phyloP scores from a whole-genome alignment of 2,888 invertebrate species.

The Drosophila parthenogenetica region DNA sequence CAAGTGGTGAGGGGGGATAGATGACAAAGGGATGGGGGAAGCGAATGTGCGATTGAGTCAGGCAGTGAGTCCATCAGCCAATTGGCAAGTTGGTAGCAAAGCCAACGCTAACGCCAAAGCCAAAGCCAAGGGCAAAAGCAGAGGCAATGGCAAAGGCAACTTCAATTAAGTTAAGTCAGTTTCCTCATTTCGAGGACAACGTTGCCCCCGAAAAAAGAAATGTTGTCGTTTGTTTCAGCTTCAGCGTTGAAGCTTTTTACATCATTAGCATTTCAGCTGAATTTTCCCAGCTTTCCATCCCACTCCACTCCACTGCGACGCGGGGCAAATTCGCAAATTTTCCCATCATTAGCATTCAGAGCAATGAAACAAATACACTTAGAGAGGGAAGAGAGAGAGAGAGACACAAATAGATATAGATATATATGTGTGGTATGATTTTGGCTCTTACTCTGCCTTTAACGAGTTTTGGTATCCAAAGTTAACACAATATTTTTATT shows the following conservation, averaged over 20 bases:
- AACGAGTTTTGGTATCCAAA: slow-evolving; percentile 64
- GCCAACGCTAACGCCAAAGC: background rate
- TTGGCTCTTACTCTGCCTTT: slow-evolving; percentile 31
- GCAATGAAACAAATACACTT: slow-evolving; percentile 81
- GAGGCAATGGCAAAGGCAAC: slow-evolving; percentile 61
- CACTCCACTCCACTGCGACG: slow-evolving; percentile 2
- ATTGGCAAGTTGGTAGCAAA: slow-evolving; percentile 28
- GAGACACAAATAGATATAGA: background rate
- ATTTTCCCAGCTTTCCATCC: slow-evolving; percentile 24
- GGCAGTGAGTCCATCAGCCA: slow-evolving; percentile 34
- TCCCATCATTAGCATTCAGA: slow-evolving; percentile 81
- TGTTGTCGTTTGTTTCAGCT: slow-evolving; percentile 80
- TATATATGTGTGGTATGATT: slow-evolving; percentile 11
- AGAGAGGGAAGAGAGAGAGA: slow-evolving; percentile 42
- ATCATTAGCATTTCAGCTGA: slow-evolving; percentile 75
- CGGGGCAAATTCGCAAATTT: slow-evolving; percentile 77
- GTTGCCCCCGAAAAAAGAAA: slow-evolving; percentile 41
- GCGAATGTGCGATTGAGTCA: slow-evolving; percentile 2
- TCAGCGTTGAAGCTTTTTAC: slow-evolving; percentile 76
- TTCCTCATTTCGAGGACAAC: slow-evolving; percentile 74
- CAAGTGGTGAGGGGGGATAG: background rate
- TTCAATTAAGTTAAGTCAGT: slow-evolving; percentile 81
- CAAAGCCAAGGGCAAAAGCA: slow-evolving; percentile 14
- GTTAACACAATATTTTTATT: slow-evolving; percentile 80
- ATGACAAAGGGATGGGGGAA: slow-evolving; percentile 13